These are phyloP conservation scores for Pogonus chalceus DNA, from an alignment of 1,140 invertebrate species.

Conservation along the genomic window DNA sequence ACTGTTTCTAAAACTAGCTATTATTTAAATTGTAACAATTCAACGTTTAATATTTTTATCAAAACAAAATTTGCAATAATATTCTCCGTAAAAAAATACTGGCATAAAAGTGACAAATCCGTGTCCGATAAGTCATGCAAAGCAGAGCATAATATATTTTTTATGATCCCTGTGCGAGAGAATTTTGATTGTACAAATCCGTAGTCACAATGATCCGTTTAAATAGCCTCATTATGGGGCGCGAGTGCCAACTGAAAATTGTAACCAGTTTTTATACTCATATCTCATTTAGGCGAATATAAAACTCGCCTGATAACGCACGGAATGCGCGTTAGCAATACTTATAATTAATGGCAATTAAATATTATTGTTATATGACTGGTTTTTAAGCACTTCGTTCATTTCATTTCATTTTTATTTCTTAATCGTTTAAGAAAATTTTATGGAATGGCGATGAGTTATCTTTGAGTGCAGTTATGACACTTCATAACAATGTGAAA, in stretches of 20 bases:
- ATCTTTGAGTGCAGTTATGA: background rate
- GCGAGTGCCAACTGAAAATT: background rate
- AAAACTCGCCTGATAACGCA: background rate
- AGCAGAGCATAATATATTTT: too few relatives aligned
- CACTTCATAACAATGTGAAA: background rate
- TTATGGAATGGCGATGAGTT: background rate
- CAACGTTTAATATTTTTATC: too few relatives aligned
- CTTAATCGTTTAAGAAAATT: background rate
- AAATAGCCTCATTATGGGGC: background rate
- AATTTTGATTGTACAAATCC: slow-evolving; percentile 5
- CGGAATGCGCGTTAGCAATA: background rate
- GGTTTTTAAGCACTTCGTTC: background rate
- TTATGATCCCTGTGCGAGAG: background rate
- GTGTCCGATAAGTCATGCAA: too few relatives aligned
- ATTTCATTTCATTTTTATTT: slow-evolving; percentile 2
- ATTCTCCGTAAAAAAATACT: too few relatives aligned
- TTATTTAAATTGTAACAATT: too few relatives aligned
- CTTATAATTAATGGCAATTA: slow-evolving; percentile 5
- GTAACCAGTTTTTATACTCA: background rate
- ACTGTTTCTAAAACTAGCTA: too few relatives aligned
- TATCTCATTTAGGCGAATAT: slow-evolving; percentile 1
- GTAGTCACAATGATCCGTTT: background rate
- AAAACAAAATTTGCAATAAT: too few relatives aligned
- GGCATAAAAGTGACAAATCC: too few relatives aligned
- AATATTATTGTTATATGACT: slow-evolving; percentile 8